These are phyloP conservation scores for Salmo trutta DNA, from an alignment of 2,797 vertebrate genomes.

Conservation along the genomic window DNA sequence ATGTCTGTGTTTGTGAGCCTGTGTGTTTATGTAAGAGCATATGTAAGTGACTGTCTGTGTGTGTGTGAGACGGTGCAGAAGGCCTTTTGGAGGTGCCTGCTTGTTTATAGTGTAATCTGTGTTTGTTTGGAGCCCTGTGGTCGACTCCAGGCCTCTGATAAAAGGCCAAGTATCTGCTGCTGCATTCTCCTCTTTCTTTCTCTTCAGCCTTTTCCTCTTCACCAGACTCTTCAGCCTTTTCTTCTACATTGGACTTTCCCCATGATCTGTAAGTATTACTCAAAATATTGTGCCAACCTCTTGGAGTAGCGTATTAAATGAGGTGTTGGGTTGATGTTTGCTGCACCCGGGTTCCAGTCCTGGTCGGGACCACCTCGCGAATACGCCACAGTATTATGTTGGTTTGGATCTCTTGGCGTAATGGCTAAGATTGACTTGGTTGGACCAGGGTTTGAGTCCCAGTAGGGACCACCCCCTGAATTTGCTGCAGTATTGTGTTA, in stretches of 20 bases:
- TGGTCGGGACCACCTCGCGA: too few species aligned
- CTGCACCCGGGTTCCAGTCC: too few species aligned
- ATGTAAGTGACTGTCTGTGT: too few species aligned
- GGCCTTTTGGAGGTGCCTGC: constrained; percentile 6
- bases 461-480: not conserved
- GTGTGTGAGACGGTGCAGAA: constrained; percentile 44
- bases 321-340: too few species aligned
- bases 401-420: too few species aligned
- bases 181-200: constrained; percentile 7
- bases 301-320: not conserved
- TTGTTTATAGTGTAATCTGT: constrained; percentile 56
- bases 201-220: not conserved
- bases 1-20: constrained; percentile 7
- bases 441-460: too few species aligned
- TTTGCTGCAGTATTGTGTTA: not conserved
- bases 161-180: constrained; percentile 22
- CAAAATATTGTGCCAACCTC: constrained; percentile 8
- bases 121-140: constrained; percentile 64
- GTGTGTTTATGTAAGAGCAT: constrained; percentile 25
- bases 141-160: constrained; percentile 63
- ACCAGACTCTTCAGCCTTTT: too few species aligned
- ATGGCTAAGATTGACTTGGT: too few species aligned
- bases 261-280: not conserved
- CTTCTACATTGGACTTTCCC: not conserved
- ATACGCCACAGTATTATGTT: too few species aligned